Evolutionary conservation across 2,888 invertebrate species (phyloP).

Genomic region (Portevinia maculata): DNA sequence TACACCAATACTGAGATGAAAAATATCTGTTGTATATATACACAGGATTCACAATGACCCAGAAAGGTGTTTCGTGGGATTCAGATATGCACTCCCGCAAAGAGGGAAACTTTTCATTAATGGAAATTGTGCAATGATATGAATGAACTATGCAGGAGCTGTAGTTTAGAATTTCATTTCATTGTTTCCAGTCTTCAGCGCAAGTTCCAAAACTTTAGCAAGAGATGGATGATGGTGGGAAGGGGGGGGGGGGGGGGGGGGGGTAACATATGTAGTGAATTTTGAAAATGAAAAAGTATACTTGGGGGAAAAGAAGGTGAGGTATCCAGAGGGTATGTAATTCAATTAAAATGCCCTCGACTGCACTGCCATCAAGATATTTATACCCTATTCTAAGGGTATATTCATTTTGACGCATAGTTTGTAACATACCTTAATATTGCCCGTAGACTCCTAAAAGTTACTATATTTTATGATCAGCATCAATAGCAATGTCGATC

Average conservation of each 20-base stretch:
- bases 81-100: constrained; percentile 23
- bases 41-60: constrained; percentile 51
- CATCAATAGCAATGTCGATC: too few species aligned
- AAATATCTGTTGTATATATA: neutral
- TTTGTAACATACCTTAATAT: too few species aligned
- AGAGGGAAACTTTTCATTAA: constrained; percentile 64
- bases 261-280: constrained; percentile 2
- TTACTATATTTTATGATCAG: too few species aligned
- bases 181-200: constrained; percentile 33
- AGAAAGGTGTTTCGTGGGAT: constrained; percentile 59
- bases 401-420: too few species aligned
- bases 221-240: too few species aligned
- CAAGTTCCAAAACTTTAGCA: constrained; percentile 16
- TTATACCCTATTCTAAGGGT: too few species aligned
- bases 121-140: constrained; percentile 54
- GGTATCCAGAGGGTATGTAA: constrained; percentile 29
- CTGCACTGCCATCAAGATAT: constrained; percentile 1
- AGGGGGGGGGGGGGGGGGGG: too few species aligned
- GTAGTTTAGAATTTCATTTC: neutral
- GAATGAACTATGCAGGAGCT: constrained; percentile 57
- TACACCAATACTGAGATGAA: constrained; percentile 23
- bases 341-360: constrained; percentile 40
- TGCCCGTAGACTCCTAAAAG: too few species aligned
- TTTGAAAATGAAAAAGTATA: neutral
- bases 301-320: neutral